Percentiles rank a stretch among this genome's conserved stretches.
Evolutionary conservation across 2,888 invertebrate genomes (phyloP).

Genomic region (Theristus sp.): DNA sequence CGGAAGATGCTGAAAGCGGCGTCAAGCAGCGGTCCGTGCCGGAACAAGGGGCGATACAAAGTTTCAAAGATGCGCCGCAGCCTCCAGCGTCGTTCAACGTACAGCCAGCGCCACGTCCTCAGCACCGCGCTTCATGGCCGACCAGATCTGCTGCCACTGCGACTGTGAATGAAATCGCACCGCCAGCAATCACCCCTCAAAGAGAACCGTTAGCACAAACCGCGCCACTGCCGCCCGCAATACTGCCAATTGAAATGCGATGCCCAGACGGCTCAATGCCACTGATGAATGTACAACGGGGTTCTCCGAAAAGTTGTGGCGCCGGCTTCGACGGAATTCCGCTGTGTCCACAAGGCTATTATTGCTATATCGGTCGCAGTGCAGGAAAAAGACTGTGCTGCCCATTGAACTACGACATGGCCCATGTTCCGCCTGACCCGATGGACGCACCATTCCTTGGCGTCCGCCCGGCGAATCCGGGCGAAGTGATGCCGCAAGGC

Average conservation of each 20-base stretch:
- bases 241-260: background rate
- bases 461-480: background rate
- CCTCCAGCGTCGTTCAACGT: background rate
- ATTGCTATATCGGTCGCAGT: slow-evolving; percentile 22
- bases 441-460: background rate
- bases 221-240: background rate
- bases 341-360: slow-evolving; percentile 24
- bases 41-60: too few relatives aligned
- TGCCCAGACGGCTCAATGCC: background rate
- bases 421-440: background rate
- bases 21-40: too few relatives aligned
- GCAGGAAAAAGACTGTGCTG: background rate
- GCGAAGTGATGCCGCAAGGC: background rate
- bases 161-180: background rate
- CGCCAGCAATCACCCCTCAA: background rate
- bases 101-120: background rate
- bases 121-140: background rate
- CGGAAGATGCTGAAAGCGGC: too few relatives aligned
- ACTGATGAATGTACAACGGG: background rate
- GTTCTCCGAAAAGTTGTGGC: slow-evolving; percentile 13
- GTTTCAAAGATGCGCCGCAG: too few relatives aligned
- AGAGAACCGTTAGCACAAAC: background rate
- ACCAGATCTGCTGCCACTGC: background rate
- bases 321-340: slow-evolving; percentile 25
- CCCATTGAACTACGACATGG: background rate